Conservation (phyloP, 2,113 vertebrate genomes). For the Python bivittatus region DNA sequence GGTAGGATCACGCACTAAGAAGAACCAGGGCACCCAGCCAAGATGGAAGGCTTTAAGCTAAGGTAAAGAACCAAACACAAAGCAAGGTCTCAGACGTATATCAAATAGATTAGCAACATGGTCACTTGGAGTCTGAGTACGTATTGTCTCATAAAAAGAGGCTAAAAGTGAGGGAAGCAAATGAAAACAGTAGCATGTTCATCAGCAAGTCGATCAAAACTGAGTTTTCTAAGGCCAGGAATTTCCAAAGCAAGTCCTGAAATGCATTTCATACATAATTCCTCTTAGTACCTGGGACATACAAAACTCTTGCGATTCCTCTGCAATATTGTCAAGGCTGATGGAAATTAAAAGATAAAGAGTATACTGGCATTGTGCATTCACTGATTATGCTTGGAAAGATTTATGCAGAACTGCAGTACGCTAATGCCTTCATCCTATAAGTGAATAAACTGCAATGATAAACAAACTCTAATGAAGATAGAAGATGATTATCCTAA, state of each 20-base stretch:
- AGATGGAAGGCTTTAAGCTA: neutral
- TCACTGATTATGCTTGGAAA: conserved; percentile 13
- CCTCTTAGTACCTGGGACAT: conserved; percentile 44
- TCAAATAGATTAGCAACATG: neutral
- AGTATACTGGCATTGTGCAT: neutral
- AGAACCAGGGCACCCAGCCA: neutral
- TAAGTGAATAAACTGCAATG: neutral
- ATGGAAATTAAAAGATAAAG: conserved; percentile 30
- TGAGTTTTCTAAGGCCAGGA: neutral
- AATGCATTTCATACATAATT: conserved; percentile 47
- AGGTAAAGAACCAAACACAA: neutral
- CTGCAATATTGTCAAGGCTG: conserved; percentile 45
- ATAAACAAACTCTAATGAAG: neutral
- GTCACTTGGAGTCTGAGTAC: neutral
- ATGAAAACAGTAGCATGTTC: neutral
- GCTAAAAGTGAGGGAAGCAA: neutral
- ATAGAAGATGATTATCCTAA: neutral
- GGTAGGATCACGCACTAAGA: neutral
- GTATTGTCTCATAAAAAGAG: neutral
- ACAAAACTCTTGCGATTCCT: conserved; percentile 36
- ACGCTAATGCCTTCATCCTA: neutral
- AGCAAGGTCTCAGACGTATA: neutral
- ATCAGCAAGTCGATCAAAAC: neutral
- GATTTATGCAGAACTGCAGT: neutral
- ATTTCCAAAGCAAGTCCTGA: conserved; percentile 38